Conservation (phyloP, 2,113 vertebrate genomes). For the Calcarius ornatus region DNA sequence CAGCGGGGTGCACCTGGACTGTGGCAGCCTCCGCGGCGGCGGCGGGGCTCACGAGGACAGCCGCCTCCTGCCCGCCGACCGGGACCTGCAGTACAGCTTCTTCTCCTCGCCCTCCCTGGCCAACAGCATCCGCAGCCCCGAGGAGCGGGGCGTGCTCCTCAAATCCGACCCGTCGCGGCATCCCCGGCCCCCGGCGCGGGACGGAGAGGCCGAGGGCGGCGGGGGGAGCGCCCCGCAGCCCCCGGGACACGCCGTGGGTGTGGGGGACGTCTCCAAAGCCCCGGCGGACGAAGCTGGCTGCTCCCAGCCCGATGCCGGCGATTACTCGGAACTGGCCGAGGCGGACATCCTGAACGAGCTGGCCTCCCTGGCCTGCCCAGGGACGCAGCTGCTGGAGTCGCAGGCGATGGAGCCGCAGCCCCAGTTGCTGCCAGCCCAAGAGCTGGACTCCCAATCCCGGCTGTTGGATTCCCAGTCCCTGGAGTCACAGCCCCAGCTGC, state of each 20-base stretch:
- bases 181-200: background rate
- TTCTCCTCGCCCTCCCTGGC: slow-evolving; percentile 85
- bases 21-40: slow-evolving; percentile 72
- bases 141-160: slow-evolving; percentile 74
- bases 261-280: slow-evolving; percentile 30
- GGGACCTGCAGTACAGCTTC: slow-evolving; percentile 84
- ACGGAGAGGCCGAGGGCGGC: slow-evolving; percentile 49
- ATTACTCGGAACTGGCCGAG: slow-evolving; percentile 77
- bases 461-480: slow-evolving; percentile 71
- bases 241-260: background rate
- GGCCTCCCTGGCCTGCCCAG: slow-evolving; percentile 76
- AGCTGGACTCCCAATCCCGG: slow-evolving; percentile 70
- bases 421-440: slow-evolving; percentile 72
- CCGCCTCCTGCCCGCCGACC: slow-evolving; percentile 65
- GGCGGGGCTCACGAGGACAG: slow-evolving; percentile 48
- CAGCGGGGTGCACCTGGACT: slow-evolving; percentile 85
- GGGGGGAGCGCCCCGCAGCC: slow-evolving; percentile 63
- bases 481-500: slow-evolving; percentile 69
- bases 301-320: slow-evolving; percentile 63
- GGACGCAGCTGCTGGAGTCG: slow-evolving; percentile 74
- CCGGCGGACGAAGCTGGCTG: slow-evolving; percentile 13
- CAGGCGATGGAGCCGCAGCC: slow-evolving; percentile 67
- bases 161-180: slow-evolving; percentile 66
- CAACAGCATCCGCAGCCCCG: slow-evolving; percentile 89
- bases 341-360: slow-evolving; percentile 78